Evolutionary conservation across 2,888 invertebrate species (phyloP).

Genomic region (Himalopsyche kuldschensis): DNA sequence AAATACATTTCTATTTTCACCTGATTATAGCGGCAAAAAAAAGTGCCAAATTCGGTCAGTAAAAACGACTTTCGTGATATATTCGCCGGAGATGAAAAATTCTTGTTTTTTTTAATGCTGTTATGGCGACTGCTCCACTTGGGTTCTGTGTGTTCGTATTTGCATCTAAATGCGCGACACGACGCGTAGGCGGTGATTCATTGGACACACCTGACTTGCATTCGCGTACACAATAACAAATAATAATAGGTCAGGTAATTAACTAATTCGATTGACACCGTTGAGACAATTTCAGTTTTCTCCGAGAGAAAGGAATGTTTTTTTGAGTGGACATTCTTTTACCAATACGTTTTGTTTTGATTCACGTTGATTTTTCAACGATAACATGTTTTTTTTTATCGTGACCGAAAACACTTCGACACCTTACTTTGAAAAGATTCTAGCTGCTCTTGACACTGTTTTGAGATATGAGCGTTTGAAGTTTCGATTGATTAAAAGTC

Average conservation of each 20-base stretch:
- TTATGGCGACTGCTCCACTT: not conserved
- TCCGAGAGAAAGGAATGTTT: not conserved
- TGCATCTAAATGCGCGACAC: not conserved
- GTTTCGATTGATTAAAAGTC: too few species aligned
- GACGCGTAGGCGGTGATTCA: not conserved
- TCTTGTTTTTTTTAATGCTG: too few species aligned
- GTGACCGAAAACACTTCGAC: not conserved
- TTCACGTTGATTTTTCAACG: not conserved
- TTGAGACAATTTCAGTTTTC: not conserved
- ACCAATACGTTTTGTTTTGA: too few species aligned
- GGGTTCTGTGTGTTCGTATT: not conserved
- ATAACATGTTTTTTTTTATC: not conserved
- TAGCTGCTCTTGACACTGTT: too few species aligned
- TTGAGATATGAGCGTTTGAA: too few species aligned
- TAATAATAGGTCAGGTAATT: too few species aligned
- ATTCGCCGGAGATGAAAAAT: too few species aligned
- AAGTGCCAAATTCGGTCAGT: too few species aligned
- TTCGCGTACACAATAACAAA: not conserved
- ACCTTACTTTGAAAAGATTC: not conserved
- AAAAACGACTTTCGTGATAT: not conserved
- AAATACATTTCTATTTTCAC: too few species aligned
- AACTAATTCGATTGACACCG: not conserved
- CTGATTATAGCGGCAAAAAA: too few species aligned
- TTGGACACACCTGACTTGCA: not conserved
- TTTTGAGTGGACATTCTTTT: not conserved